Evolutionary conservation across 2,113 vertebrate genomes (phyloP).

Genomic region (Leptocoma aspasia): DNA sequence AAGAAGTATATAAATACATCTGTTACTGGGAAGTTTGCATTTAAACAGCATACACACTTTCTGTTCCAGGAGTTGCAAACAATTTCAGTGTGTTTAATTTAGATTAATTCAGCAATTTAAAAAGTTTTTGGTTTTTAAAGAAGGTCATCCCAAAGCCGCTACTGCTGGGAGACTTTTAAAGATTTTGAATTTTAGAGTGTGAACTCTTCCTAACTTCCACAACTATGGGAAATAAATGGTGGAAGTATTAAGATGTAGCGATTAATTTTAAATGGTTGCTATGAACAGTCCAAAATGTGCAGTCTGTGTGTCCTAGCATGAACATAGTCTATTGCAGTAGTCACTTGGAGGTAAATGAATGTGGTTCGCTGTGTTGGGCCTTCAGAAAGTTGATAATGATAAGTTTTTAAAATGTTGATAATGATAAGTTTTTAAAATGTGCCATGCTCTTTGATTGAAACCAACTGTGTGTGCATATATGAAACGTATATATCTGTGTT

Average conservation of each 20-base stretch:
- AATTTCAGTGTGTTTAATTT: not conserved
- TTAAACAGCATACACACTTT: not conserved
- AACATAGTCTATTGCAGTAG: not conserved
- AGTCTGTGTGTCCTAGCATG: not conserved
- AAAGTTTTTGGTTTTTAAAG: not conserved
- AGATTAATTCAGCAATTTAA: not conserved
- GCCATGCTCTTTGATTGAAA: not conserved
- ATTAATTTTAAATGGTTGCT: not conserved
- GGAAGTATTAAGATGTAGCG: not conserved
- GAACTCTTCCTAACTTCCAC: not conserved
- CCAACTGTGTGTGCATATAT: not conserved
- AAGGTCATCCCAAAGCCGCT: not conserved
- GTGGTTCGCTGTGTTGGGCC: not conserved
- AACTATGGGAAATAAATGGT: not conserved
- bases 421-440: not conserved
- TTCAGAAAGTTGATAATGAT: not conserved
- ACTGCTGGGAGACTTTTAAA: not conserved
- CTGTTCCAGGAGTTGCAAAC: slow-evolving; percentile 10
- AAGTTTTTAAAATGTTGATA: not conserved
- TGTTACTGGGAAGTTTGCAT: slow-evolving; percentile 52
- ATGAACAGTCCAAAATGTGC: not conserved
- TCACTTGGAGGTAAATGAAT: not conserved
- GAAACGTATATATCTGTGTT: not conserved
- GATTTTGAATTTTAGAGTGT: not conserved
- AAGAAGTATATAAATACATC: slow-evolving; percentile 56